Evolutionary conservation across 2,888 invertebrate species (phyloP), one percentile per base, ranked within the genome.

Genomic region (Monopis laevigella): DNA sequence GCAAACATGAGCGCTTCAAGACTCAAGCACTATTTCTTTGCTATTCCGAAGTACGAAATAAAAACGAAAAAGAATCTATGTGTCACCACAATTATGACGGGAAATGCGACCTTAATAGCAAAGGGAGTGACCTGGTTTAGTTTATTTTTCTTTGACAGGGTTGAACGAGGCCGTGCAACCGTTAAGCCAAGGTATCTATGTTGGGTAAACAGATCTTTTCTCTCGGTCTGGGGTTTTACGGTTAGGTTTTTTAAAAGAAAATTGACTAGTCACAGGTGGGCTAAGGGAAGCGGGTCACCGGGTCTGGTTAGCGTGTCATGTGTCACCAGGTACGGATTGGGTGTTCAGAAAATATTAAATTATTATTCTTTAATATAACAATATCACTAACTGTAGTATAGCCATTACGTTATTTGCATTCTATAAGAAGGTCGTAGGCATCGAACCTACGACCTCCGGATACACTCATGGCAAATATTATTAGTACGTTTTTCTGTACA

Each of bases 171-270:
- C 55, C 77, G 67, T 59, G 56, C 54, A 55, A 53, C 62, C 56
- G 67, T 62, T 68, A 66, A 50, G 55, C 51, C 60, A 53, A 59
- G 39, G 60, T 69, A 74, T 74, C 72, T 75, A 59, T 73, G 75
- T 73, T 72, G 66, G 58, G 74, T 71, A 65, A 75, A 77, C 80
- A 77, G 62, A 58, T 65, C 63, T 75, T 78, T 70, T 73, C 72
- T 75, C 74, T 70, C 55, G 59, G 58, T 52, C 48, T 16, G 11
- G 30, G 64, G 68, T 65, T 74, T 69, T 60, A 62, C 50, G 59
- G 69, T 65, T 17, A 26, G 12, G 61, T 65, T 77, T 77, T 72
- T 75, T 67, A 66, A 65, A 71, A 64, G 68, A 66, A 73, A 77
- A 78, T 78, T 77, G 72, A 77, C 75, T 71, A 62, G 77, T 72